phyloP scores from a whole-genome alignment of 2,797 vertebrate genomes.

The Denticeps clupeoides region DNA sequence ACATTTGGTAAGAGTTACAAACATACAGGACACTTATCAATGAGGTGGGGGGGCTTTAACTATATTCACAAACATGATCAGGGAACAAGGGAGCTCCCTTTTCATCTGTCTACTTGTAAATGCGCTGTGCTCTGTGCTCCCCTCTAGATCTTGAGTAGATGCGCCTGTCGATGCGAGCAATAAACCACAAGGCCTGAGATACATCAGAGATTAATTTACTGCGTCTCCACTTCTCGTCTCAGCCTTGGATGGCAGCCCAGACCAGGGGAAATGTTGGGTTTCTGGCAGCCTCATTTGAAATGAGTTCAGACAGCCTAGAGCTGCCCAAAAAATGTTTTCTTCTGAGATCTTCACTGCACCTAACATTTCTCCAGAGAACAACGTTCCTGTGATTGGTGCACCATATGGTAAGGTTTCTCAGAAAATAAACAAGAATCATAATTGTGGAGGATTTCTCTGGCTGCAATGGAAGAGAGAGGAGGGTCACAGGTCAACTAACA shows the following conservation, averaged over 20 bases:
- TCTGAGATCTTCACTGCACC: constrained; percentile 36
- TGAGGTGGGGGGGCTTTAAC: no score
- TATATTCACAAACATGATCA: constrained; percentile 29
- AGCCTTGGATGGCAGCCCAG: constrained; percentile 38
- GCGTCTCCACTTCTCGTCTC: constrained; percentile 34
- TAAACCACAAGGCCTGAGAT: constrained; percentile 34
- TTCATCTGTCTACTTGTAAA: constrained; percentile 23
- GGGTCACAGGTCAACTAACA: neutral
- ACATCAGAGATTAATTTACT: constrained; percentile 42
- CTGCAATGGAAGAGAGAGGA: neutral
- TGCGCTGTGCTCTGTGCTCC: constrained; percentile 17
- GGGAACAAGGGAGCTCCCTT: constrained; percentile 14
- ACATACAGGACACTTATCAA: constrained; percentile 16
- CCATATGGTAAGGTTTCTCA: constrained; percentile 58
- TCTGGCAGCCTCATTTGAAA: constrained; percentile 35
- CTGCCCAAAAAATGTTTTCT: constrained; percentile 49
- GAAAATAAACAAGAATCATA: constrained; percentile 56
- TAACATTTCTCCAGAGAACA: constrained; percentile 23
- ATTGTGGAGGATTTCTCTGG: constrained; percentile 51
- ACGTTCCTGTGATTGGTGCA: constrained; percentile 27
- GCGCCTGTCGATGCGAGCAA: constrained; percentile 27
- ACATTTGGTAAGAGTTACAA: no score
- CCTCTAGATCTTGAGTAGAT: constrained; percentile 25
- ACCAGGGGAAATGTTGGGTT: constrained; percentile 37
- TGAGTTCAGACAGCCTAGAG: constrained; percentile 47